Evolutionary conservation across 1,140 invertebrate species (phyloP).

Genomic region (Anoplophora glabripennis): DNA sequence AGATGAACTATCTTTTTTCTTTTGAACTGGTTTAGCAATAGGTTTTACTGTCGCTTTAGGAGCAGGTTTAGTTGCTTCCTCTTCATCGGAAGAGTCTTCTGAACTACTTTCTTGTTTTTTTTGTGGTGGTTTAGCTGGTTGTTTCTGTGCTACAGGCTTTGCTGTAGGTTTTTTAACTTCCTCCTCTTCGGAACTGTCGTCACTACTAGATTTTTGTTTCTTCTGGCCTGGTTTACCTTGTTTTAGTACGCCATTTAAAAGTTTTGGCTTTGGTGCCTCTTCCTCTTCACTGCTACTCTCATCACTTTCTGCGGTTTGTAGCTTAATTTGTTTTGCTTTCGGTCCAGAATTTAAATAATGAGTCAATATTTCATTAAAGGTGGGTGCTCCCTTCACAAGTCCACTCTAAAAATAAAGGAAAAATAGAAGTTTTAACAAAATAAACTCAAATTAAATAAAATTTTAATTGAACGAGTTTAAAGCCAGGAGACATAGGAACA

Average conservation of each 20-base stretch:
- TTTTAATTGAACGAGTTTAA: too few species aligned
- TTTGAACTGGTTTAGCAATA: constrained; percentile 21
- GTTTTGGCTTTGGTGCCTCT: constrained; percentile 26
- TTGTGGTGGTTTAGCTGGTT: constrained; percentile 18
- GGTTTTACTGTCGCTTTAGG: constrained; percentile 18
- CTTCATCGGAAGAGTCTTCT: constrained; percentile 31
- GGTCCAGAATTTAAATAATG: constrained; percentile 30
- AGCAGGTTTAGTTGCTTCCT: constrained; percentile 16
- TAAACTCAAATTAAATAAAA: too few species aligned
- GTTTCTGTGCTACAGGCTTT: constrained; percentile 17
- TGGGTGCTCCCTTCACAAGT: constrained; percentile 26
- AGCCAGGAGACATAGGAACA: too few species aligned
- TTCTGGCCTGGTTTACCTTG: constrained; percentile 25
- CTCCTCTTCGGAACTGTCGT: constrained; percentile 39
- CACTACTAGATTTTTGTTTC: constrained; percentile 35
- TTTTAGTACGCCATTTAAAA: constrained; percentile 29
- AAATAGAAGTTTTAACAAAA: too few species aligned
- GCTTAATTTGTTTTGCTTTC: constrained; percentile 32
- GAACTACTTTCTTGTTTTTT: constrained; percentile 16
- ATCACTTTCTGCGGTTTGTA: constrained; percentile 24
- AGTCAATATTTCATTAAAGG: constrained; percentile 29
- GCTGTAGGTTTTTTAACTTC: constrained; percentile 12
- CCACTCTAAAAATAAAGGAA: too few species aligned
- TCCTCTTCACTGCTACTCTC: constrained; percentile 37
- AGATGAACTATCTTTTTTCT: constrained; percentile 16